phyloP scores from a whole-genome alignment of 2,888 invertebrate genomes.

The Oxytorus armatus region DNA sequence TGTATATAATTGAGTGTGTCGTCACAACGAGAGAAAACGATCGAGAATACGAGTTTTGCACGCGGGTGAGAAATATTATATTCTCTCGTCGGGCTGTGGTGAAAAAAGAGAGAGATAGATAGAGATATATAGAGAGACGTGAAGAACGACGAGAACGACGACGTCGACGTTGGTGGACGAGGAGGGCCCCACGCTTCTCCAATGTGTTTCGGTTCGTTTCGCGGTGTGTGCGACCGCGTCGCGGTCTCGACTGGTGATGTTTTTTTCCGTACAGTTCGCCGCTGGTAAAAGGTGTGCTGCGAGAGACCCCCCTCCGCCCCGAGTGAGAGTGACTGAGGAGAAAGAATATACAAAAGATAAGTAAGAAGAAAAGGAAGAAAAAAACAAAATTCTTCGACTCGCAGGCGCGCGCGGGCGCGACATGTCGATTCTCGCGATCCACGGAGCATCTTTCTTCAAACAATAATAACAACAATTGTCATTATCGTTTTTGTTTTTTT shows the following conservation, averaged over 20 bases:
- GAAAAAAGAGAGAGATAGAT: slow-evolving; percentile 44
- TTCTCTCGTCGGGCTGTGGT: slow-evolving; percentile 56
- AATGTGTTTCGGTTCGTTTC: slow-evolving; percentile 53
- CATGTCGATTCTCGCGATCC: slow-evolving; percentile 24
- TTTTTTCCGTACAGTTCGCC: slow-evolving; percentile 41
- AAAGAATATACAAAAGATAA: too few species aligned
- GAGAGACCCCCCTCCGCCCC: slow-evolving; percentile 24
- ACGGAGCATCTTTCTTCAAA: slow-evolving; percentile 11
- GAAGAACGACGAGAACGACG: too few species aligned
- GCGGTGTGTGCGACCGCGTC: slow-evolving; percentile 52
- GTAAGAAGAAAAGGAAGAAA: slow-evolving; percentile 9
- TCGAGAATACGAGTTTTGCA: slow-evolving; percentile 53
- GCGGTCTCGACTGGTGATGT: slow-evolving; percentile 50
- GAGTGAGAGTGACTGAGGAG: slow-evolving; percentile 63
- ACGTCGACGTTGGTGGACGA: too few species aligned
- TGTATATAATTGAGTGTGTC: slow-evolving; percentile 51
- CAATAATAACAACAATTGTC: slow-evolving; percentile 6
- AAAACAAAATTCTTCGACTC: slow-evolving; percentile 38
- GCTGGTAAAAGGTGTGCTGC: slow-evolving; percentile 62
- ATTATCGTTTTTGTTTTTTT: too few species aligned
- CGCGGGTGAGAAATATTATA: slow-evolving; percentile 62
- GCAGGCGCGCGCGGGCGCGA: not conserved
- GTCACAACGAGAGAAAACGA: slow-evolving; percentile 51
- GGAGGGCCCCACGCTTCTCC: slow-evolving; percentile 56
- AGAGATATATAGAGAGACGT: slow-evolving; percentile 28